These are phyloP conservation scores for Willisornis vidua DNA, from an alignment of 2,113 vertebrate species.

Conservation along the genomic window DNA sequence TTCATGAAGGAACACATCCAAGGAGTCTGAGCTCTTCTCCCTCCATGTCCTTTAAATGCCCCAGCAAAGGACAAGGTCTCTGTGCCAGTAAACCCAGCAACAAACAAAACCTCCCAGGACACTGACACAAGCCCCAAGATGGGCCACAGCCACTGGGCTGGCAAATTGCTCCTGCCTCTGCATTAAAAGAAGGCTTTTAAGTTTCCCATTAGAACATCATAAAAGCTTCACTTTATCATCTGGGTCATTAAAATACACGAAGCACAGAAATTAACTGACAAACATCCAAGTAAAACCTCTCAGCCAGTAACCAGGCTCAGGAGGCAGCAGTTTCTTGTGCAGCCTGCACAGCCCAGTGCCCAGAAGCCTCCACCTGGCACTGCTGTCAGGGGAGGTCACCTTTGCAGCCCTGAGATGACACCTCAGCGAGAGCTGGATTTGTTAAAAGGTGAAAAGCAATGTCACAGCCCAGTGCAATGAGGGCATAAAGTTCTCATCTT, in stretches of 20 bases:
- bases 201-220: background rate
- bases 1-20: background rate
- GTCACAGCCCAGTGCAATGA: rapidly evolving
- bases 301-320: background rate
- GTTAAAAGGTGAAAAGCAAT: background rate
- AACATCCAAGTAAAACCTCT: constrained; percentile 25
- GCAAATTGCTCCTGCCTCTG: background rate
- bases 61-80: background rate
- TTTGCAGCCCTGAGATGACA: background rate
- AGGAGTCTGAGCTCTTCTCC: background rate
- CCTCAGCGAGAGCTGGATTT: background rate
- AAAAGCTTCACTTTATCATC: background rate
- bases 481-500: background rate
- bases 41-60: background rate
- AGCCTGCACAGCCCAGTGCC: background rate
- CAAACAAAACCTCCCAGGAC: background rate
- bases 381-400: background rate
- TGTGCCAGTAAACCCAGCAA: background rate
- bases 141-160: background rate
- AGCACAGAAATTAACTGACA: background rate
- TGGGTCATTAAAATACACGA: background rate
- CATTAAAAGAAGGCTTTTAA: background rate
- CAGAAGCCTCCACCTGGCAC: background rate
- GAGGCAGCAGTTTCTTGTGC: background rate
- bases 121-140: rapidly evolving